Percentiles rank a stretch among this genome's conserved stretches.
Conservation (phyloP, 1,140 invertebrate genomes). For the Bombus superbus region DNA sequence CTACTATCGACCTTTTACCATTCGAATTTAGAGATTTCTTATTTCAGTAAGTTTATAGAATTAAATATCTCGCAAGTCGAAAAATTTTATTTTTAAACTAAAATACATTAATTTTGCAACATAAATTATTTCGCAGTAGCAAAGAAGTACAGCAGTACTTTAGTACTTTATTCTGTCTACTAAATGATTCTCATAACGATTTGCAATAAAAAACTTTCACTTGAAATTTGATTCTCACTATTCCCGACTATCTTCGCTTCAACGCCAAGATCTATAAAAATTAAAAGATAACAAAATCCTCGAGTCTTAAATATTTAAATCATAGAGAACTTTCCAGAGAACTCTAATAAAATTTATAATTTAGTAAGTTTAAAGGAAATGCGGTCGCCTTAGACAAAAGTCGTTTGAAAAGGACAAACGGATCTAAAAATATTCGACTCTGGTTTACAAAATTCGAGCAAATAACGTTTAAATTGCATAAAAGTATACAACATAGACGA, state of each 20-base stretch:
- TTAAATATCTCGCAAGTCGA: no score
- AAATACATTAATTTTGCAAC: no score
- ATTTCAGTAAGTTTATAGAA: no score
- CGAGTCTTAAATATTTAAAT: background rate
- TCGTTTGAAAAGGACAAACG: background rate
- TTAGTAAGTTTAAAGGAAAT: background rate
- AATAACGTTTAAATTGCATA: constrained; percentile 55
- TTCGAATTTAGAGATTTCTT: no score
- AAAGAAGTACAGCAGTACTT: no score
- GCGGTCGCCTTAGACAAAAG: background rate
- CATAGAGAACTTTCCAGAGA: background rate
- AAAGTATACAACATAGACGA: constrained; percentile 70
- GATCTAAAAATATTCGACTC: background rate
- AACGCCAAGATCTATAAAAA: background rate
- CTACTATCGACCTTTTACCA: no score
- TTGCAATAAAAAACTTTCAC: fast-evolving
- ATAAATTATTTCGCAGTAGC: no score
- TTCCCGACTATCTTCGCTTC: background rate
- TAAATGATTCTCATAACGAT: background rate
- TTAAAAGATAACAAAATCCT: background rate
- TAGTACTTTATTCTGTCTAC: no score
- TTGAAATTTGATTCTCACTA: background rate
- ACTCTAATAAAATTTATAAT: background rate
- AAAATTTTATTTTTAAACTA: no score
- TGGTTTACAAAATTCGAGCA: background rate